Evolutionary conservation across 2,888 invertebrate genomes (phyloP).

Genomic region (Schizaphis graminum): DNA sequence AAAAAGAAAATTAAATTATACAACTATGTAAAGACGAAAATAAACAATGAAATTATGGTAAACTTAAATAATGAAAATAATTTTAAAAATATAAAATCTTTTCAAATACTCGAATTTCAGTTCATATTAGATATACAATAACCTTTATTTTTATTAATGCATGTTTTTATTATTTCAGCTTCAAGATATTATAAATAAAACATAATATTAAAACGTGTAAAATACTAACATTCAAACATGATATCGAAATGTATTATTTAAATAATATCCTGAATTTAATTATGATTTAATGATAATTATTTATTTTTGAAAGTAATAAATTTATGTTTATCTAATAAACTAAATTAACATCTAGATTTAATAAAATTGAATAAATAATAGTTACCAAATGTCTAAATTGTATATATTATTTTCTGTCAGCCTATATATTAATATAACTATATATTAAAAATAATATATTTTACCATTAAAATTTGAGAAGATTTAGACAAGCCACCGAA

Average conservation of each 20-base stretch:
- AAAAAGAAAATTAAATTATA: slow-evolving; percentile 53
- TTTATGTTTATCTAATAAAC: background rate
- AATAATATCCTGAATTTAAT: background rate
- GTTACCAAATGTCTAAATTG: background rate
- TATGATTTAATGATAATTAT: background rate
- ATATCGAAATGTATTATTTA: no score
- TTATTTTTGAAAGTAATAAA: background rate
- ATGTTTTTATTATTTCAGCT: background rate
- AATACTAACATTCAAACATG: background rate
- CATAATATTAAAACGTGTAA: background rate
- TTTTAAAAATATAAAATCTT: background rate
- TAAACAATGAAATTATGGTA: slow-evolving; percentile 44
- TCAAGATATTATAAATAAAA: background rate
- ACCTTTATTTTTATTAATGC: background rate
- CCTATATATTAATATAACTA: no score
- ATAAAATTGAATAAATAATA: background rate
- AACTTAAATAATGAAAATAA: slow-evolving; percentile 32
- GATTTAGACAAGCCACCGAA: no score
- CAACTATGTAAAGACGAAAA: slow-evolving; percentile 38
- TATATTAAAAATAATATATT: no score
- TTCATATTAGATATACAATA: background rate
- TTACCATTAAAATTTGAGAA: no score
- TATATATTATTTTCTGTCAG: background rate
- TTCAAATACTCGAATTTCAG: background rate
- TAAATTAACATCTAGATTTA: background rate